phyloP scores from a whole-genome alignment of 2,888 invertebrate genomes.

The Megamerina dolium region DNA sequence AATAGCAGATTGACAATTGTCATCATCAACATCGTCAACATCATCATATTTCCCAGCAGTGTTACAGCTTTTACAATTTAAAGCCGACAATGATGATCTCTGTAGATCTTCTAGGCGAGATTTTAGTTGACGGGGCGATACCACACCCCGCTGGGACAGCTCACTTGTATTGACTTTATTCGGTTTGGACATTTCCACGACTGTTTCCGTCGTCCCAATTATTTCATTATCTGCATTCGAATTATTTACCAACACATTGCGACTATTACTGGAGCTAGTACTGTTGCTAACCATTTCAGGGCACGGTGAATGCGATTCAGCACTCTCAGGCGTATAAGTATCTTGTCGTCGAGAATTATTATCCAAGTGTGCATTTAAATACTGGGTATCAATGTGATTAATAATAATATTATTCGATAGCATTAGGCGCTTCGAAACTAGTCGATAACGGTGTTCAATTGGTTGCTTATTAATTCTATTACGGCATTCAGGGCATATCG shows the following conservation, averaged over 20 bases:
- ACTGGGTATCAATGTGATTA: slow-evolving; percentile 54
- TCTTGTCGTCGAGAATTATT: slow-evolving; percentile 45
- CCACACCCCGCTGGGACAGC: slow-evolving; percentile 45
- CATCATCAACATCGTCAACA: slow-evolving; percentile 36
- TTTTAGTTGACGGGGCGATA: slow-evolving; percentile 61
- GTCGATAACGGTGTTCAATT: slow-evolving; percentile 35
- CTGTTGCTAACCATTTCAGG: slow-evolving; percentile 45
- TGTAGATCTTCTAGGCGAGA: slow-evolving; percentile 53
- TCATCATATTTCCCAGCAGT: slow-evolving; percentile 31
- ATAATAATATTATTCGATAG: slow-evolving; percentile 50
- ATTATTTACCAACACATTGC: slow-evolving; percentile 23
- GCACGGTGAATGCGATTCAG: slow-evolving; percentile 68
- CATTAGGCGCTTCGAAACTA: slow-evolving; percentile 40
- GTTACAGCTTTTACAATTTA: slow-evolving; percentile 20
- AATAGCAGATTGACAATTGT: slow-evolving; percentile 20
- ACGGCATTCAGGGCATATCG: slow-evolving; percentile 39
- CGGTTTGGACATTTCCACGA: neutral
- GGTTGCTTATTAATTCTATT: slow-evolving; percentile 41
- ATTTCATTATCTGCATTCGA: slow-evolving; percentile 15
- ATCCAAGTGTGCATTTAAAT: slow-evolving; percentile 44
- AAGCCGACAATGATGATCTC: slow-evolving; percentile 29
- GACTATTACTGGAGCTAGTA: slow-evolving; percentile 30
- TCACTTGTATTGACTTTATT: slow-evolving; percentile 15
- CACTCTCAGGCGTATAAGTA: slow-evolving; percentile 78
- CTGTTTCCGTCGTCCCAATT: slow-evolving; percentile 20